phyloP scores from a whole-genome alignment of 2,888 invertebrate species.

The Athrips mouffetella region DNA sequence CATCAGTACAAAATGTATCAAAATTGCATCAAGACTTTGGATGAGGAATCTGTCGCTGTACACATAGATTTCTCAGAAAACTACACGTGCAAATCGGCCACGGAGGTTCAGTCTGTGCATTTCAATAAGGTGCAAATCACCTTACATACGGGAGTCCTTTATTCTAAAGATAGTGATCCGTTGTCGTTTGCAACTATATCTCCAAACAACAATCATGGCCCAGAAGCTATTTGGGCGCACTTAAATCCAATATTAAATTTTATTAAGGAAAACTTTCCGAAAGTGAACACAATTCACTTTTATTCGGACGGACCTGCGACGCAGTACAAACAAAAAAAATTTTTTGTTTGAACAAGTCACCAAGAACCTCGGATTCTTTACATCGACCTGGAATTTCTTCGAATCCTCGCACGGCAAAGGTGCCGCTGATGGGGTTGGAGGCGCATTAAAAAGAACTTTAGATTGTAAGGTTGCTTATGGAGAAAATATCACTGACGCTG shows the following conservation, averaged over 20 bases:
- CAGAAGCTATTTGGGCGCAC: slow-evolving; percentile 26
- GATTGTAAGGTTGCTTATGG: slow-evolving; percentile 21
- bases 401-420: slow-evolving; percentile 24
- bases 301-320: too few species aligned
- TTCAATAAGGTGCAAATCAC: slow-evolving; percentile 22
- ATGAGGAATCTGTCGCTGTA: too few species aligned
- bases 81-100: slow-evolving; percentile 14
- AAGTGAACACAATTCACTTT: neutral
- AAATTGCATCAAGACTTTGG: too few species aligned
- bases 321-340: slow-evolving; percentile 17
- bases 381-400: slow-evolving; percentile 20
- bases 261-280: too few species aligned
- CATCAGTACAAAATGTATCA: too few species aligned
- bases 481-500: slow-evolving; percentile 23
- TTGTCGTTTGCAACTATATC: slow-evolving; percentile 23
- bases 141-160: slow-evolving; percentile 23
- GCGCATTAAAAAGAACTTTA: slow-evolving; percentile 22
- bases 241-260: slow-evolving; percentile 20
- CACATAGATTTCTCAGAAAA: too few species aligned
- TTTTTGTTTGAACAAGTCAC: slow-evolving; percentile 13
- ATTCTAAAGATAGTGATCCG: slow-evolving; percentile 17
- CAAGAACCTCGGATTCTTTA: slow-evolving; percentile 14
- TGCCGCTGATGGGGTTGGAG: slow-evolving; percentile 26
- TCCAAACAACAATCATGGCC: slow-evolving; percentile 17
- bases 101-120: slow-evolving; percentile 19